A percentile compares a stretch with the other conserved stretches of the same genome.
These are phyloP conservation scores for Dryocosmus kuriphilus DNA, from an alignment of 2,888 invertebrate species.

Conservation along the genomic window DNA sequence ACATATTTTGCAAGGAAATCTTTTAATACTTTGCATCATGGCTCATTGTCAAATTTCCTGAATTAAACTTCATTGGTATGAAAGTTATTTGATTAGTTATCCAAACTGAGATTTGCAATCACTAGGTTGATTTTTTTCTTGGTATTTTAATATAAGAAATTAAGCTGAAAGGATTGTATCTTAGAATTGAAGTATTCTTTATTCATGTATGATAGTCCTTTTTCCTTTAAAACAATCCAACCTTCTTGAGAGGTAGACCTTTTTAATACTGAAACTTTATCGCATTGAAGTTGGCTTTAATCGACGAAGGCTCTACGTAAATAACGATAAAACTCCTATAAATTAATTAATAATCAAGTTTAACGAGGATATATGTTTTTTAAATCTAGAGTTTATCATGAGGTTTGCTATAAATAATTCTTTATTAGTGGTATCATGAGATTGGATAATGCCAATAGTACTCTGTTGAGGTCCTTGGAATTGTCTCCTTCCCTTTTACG, in stretches of 20 bases:
- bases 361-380: slow-evolving; percentile 21
- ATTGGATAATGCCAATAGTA: slow-evolving; percentile 15
- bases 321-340: slow-evolving; percentile 27
- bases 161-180: neutral
- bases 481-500: slow-evolving; percentile 23
- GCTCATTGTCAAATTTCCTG: slow-evolving; percentile 1
- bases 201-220: neutral
- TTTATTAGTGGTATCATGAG: slow-evolving; percentile 30
- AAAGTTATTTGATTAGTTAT: slow-evolving; percentile 13
- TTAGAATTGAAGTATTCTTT: neutral
- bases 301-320: neutral
- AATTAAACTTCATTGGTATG: slow-evolving; percentile 1
- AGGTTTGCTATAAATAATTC: slow-evolving; percentile 28
- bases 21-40: slow-evolving; percentile 15
- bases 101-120: neutral
- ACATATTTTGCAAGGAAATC: neutral
- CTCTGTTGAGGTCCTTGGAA: slow-evolving; percentile 12
- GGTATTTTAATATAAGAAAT: neutral
- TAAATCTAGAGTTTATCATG: slow-evolving; percentile 29
- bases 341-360: slow-evolving; percentile 36
- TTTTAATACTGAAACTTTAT: neutral
- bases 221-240: neutral
- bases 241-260: neutral
- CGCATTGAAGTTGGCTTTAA: neutral
- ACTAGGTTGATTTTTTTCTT: neutral